Evolutionary conservation across 2,888 invertebrate genomes (phyloP).

Genomic region (Dryobotodes eremita): DNA sequence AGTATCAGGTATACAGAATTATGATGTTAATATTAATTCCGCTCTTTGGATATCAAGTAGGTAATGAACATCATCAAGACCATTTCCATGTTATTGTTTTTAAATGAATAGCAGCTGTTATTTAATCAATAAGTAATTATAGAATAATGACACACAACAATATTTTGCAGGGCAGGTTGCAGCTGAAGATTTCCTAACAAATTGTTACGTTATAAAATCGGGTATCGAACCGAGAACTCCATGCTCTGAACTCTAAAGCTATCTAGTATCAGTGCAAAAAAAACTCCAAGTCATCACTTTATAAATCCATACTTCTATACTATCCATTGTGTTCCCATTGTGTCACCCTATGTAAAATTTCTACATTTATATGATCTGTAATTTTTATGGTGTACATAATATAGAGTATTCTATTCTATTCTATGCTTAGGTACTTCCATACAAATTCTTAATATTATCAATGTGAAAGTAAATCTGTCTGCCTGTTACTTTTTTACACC

Average conservation of each 20-base stretch:
- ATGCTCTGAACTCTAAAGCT: too few relatives aligned
- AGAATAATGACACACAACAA: background rate
- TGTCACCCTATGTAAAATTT: too few relatives aligned
- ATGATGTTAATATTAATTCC: slow-evolving; percentile 30
- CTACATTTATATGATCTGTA: too few relatives aligned
- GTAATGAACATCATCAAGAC: background rate
- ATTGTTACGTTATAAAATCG: background rate
- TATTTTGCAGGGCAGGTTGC: background rate
- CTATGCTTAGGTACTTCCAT: background rate
- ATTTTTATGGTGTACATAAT: too few relatives aligned
- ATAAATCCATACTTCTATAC: background rate
- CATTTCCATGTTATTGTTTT: background rate
- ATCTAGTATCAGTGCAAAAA: background rate
- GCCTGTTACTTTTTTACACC: background rate
- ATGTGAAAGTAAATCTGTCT: background rate
- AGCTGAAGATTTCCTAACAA: background rate
- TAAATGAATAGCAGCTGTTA: background rate
- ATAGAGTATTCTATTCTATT: too few relatives aligned
- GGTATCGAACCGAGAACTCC: background rate
- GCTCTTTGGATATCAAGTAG: slow-evolving; percentile 28
- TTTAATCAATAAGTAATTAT: background rate
- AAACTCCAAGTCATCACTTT: background rate
- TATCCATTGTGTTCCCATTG: too few relatives aligned
- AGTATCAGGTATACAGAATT: background rate
- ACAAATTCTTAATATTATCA: background rate